phyloP scores from a whole-genome alignment of 1,140 invertebrate genomes.

The Hyles euphorbiae region DNA sequence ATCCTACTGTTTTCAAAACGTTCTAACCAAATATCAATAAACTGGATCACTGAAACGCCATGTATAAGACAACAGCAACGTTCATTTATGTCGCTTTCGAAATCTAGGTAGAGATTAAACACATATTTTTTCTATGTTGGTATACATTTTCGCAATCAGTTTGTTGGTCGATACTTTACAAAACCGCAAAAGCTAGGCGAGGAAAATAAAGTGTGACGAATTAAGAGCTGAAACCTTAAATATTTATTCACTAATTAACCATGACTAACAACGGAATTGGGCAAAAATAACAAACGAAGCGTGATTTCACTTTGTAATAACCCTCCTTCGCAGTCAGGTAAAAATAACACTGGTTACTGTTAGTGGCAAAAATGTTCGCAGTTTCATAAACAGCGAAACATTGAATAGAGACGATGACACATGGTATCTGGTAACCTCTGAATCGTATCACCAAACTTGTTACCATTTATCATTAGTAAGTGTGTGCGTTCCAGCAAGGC shows the following conservation, averaged over 20 bases:
- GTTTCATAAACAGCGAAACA: too few species aligned
- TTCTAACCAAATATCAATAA: conserved; percentile 13
- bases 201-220: background rate
- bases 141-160: too few species aligned
- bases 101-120: too few species aligned
- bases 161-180: too few species aligned
- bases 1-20: conserved; percentile 31
- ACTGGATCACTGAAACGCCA: background rate
- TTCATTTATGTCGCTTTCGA: background rate
- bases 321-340: background rate
- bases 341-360: background rate
- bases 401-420: too few species aligned
- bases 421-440: background rate
- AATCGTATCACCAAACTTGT: background rate
- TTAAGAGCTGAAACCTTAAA: conserved; percentile 1
- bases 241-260: conserved; percentile 6
- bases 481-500: background rate
- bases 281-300: background rate
- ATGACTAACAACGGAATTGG: conserved; percentile 11
- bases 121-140: too few species aligned
- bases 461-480: background rate
- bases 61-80: background rate
- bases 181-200: too few species aligned
- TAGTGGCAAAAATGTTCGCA: background rate
- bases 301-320: background rate